phyloP scores from a whole-genome alignment of 2,888 invertebrate genomes.

The Pegoplata infirma region DNA sequence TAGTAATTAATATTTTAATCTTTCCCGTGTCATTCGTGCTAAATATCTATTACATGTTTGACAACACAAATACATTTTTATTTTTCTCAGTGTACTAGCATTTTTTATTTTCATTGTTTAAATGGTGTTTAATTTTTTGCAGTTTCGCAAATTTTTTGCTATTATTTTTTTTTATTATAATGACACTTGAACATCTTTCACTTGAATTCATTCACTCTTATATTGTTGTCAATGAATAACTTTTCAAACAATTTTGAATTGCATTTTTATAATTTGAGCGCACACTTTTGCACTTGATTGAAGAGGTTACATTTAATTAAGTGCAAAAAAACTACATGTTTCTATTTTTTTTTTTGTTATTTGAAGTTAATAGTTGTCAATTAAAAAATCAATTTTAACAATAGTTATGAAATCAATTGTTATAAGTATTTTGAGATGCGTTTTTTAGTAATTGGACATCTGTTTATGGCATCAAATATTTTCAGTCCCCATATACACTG shows the following conservation, averaged over 20 bases:
- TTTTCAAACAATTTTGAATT: conserved; percentile 38
- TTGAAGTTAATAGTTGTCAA: conserved; percentile 55
- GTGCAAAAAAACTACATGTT: conserved; percentile 48
- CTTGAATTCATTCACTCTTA: conserved; percentile 48
- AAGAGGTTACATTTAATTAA: conserved; percentile 59
- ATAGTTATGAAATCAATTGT: conserved; percentile 24
- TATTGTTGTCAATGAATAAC: conserved; percentile 49
- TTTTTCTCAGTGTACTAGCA: too few species aligned
- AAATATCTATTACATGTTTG: too few species aligned
- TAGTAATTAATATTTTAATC: too few species aligned
- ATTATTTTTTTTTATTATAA: conserved; percentile 39
- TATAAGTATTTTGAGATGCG: too few species aligned
- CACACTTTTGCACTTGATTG: conserved; percentile 62
- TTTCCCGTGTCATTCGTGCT: too few species aligned
- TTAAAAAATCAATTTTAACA: conserved; percentile 33
- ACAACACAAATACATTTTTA: too few species aligned
- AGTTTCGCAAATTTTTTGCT: conserved; percentile 22
- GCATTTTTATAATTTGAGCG: conserved; percentile 43
- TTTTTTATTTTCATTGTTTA: conserved; percentile 35
- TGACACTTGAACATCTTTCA: conserved; percentile 61
- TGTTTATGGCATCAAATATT: too few species aligned
- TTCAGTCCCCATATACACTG: too few species aligned
- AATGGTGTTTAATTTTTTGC: conserved; percentile 47
- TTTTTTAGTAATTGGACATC: too few species aligned
- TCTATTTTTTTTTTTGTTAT: conserved; percentile 25